These are phyloP conservation scores for Balanococcus diminutus DNA, from an alignment of 2,888 invertebrate species.

Conservation along the genomic window DNA sequence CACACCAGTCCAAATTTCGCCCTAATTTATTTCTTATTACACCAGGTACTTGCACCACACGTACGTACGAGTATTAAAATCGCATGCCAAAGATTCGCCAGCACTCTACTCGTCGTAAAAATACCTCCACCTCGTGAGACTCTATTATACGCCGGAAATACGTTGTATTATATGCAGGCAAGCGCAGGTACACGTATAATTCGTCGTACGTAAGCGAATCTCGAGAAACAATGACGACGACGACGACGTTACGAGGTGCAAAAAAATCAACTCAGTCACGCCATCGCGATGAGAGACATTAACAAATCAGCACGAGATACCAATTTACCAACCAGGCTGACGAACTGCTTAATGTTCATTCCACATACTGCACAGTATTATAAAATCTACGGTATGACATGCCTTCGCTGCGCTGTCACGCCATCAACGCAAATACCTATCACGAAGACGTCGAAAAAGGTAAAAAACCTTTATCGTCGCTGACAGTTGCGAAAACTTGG, in stretches of 20 bases:
- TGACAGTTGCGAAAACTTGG: background rate
- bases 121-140: background rate
- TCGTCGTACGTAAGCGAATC: background rate
- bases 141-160: background rate
- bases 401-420: background rate
- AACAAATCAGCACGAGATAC: constrained; percentile 6
- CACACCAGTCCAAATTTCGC: background rate
- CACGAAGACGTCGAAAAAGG: background rate
- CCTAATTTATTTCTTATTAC: background rate
- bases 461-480: background rate
- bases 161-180: background rate
- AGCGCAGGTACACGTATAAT: background rate
- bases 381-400: background rate
- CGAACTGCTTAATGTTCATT: background rate
- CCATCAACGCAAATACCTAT: background rate
- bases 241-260: constrained; percentile 1
- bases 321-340: background rate
- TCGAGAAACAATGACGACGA: background rate
- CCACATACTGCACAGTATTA: background rate
- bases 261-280: constrained; percentile 26
- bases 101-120: background rate
- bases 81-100: background rate
- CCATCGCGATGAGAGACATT: constrained; percentile 26
- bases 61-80: no score
- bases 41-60: background rate